Evolutionary conservation across 2,888 invertebrate genomes (phyloP).

Genomic region (Platypus cylindrus): DNA sequence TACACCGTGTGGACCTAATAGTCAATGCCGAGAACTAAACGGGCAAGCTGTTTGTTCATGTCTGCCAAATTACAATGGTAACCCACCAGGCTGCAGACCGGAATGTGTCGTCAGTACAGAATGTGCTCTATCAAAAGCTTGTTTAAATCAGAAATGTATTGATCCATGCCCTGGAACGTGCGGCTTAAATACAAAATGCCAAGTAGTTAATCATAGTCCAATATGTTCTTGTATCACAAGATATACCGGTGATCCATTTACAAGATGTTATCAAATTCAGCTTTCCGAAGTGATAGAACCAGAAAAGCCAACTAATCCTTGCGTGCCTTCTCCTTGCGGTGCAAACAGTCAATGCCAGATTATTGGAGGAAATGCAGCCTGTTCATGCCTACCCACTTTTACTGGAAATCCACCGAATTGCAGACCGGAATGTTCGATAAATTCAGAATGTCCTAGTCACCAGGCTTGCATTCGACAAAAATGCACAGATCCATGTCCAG

Average conservation of each 20-base stretch:
- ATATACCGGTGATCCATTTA: slow-evolving; percentile 42
- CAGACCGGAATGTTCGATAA: slow-evolving; percentile 65
- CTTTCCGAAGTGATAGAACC: slow-evolving; percentile 22
- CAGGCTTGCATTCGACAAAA: slow-evolving; percentile 61
- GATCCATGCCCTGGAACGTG: slow-evolving; percentile 63
- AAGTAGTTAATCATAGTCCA: slow-evolving; percentile 64
- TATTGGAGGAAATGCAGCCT: slow-evolving; percentile 53
- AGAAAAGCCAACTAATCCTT: slow-evolving; percentile 44
- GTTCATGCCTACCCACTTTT: slow-evolving; percentile 59
- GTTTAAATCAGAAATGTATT: slow-evolving; percentile 59
- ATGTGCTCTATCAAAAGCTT: slow-evolving; percentile 55
- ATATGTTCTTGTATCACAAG: slow-evolving; percentile 60
- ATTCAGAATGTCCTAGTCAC: slow-evolving; percentile 60
- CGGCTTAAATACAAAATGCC: slow-evolving; percentile 58
- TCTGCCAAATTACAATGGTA: slow-evolving; percentile 53
- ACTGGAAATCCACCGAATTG: slow-evolving; percentile 66
- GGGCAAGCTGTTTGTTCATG: slow-evolving; percentile 63
- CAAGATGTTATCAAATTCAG: slow-evolving; percentile 40
- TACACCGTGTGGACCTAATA: slow-evolving; percentile 69
- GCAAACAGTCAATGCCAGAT: slow-evolving; percentile 63
- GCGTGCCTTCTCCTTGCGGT: slow-evolving; percentile 68
- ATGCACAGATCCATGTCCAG: slow-evolving; percentile 67
- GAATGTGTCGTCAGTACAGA: slow-evolving; percentile 62
- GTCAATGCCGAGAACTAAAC: slow-evolving; percentile 43
- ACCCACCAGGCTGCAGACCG: slow-evolving; percentile 60